Percentiles rank a stretch among this genome's conserved stretches.
phyloP scores from a whole-genome alignment of 2,888 invertebrate genomes.

The Conchocele bisecta region DNA sequence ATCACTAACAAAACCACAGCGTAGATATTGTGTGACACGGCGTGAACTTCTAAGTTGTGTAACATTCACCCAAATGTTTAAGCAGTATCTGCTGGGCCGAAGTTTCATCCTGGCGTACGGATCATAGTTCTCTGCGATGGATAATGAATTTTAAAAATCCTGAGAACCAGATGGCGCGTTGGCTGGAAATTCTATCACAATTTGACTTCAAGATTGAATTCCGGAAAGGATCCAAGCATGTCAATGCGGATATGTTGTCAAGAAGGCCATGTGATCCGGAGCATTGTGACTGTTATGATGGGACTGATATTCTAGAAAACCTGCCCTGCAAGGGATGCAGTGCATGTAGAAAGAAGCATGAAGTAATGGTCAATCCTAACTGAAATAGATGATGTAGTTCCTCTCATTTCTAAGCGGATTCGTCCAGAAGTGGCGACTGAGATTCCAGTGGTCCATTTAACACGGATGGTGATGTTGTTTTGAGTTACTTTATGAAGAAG shows the following conservation, averaged over 20 bases:
- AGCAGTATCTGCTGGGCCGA: not conserved
- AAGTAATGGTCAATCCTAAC: slow-evolving; percentile 28
- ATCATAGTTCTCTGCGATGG: slow-evolving; percentile 53
- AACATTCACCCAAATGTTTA: slow-evolving; percentile 42
- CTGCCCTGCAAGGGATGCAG: slow-evolving; percentile 42
- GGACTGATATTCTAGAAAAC: slow-evolving; percentile 16
- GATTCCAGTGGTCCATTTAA: too few species aligned
- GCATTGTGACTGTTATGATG: slow-evolving; percentile 40
- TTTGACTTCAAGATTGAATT: slow-evolving; percentile 41
- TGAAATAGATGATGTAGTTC: slow-evolving; percentile 32
- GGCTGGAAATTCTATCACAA: slow-evolving; percentile 35
- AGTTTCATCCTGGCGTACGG: not conserved
- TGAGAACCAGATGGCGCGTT: slow-evolving; percentile 32
- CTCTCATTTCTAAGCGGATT: too few species aligned
- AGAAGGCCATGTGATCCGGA: slow-evolving; percentile 37
- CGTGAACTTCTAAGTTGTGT: slow-evolving; percentile 46
- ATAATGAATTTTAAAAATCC: slow-evolving; percentile 34
- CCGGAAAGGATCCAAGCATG: slow-evolving; percentile 33
- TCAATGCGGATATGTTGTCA: slow-evolving; percentile 37
- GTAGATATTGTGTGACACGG: slow-evolving; percentile 44
- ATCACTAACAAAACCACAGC: slow-evolving; percentile 32
- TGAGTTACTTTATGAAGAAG: too few species aligned
- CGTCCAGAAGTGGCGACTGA: too few species aligned
- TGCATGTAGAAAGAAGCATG: slow-evolving; percentile 33
- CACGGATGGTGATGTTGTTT: too few species aligned